A percentile compares a stretch with the other conserved stretches of the same genome.
phyloP scores from a whole-genome alignment of 2,888 invertebrate species.

The Acleris holmiana region DNA sequence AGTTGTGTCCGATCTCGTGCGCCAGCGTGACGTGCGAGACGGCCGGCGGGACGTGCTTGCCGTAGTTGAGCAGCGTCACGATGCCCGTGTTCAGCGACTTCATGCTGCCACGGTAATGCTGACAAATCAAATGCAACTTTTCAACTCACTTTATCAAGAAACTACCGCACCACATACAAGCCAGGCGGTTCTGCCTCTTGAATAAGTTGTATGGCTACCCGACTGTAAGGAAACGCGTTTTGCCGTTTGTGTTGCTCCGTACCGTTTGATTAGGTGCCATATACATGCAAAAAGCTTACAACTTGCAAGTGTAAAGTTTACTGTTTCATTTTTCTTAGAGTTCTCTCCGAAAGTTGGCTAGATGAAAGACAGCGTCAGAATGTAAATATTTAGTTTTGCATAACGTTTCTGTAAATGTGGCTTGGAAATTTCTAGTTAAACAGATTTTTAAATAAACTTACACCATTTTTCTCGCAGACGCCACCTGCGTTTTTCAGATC shows the following conservation, averaged over 20 bases:
- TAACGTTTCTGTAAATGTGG: not conserved
- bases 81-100: conserved; percentile 99
- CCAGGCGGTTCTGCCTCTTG: no score
- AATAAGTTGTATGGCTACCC: no score
- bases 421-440: not conserved
- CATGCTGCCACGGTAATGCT: conserved; percentile 96
- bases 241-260: no score
- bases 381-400: not conserved
- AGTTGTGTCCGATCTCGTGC: conserved; percentile 99
- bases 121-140: conserved; percentile 54
- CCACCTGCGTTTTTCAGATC: conserved; percentile 98
- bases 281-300: not conserved
- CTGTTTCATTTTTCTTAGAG: not conserved
- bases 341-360: not conserved
- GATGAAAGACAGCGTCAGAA: not conserved
- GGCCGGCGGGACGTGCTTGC: conserved; percentile 98
- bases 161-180: no score
- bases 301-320: not conserved
- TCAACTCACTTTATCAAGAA: no score
- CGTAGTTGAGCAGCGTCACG: conserved; percentile 98
- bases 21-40: conserved; percentile 99
- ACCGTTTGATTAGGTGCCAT: no score
- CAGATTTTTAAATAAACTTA: conserved; percentile 57
- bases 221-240: no score
- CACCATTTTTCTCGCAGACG: conserved; percentile 98